Evolutionary conservation across 2,113 vertebrate species (phyloP).

Genomic region (Tretioscincus oriximinensis): DNA sequence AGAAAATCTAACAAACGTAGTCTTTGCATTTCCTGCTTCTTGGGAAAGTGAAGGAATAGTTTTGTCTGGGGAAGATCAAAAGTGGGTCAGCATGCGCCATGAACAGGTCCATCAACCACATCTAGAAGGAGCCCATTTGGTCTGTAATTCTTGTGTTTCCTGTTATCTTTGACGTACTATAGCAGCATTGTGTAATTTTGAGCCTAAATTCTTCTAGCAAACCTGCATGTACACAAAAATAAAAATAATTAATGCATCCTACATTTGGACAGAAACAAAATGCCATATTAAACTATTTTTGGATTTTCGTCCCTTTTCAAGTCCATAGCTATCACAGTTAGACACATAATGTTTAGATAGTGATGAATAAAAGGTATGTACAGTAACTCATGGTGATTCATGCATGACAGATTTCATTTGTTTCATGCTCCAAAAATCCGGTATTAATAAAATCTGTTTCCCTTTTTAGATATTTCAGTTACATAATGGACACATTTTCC

Average conservation of each 20-base stretch:
- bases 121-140: no score
- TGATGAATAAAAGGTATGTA: conserved; percentile 68
- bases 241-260: background rate
- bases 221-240: no score
- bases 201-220: background rate
- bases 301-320: conserved; percentile 29
- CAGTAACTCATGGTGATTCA: conserved; percentile 64
- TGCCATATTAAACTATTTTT: conserved; percentile 22
- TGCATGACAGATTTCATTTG: conserved; percentile 71
- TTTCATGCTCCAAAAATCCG: conserved; percentile 73
- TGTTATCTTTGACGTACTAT: background rate
- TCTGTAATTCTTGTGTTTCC: no score
- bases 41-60: no score
- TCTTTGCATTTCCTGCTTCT: no score
- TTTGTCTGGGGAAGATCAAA: no score
- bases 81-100: no score
- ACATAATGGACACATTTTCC: conserved; percentile 60
- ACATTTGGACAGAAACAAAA: background rate
- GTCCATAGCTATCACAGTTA: conserved; percentile 44
- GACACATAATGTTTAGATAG: conserved; percentile 57
- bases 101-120: no score
- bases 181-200: background rate
- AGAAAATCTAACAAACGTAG: no score
- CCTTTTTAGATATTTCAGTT: conserved; percentile 68
- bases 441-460: conserved; percentile 73